phyloP scores from a whole-genome alignment of 53 echinoderm and acorn worm genomes.

The Stichopus horrens region DNA sequence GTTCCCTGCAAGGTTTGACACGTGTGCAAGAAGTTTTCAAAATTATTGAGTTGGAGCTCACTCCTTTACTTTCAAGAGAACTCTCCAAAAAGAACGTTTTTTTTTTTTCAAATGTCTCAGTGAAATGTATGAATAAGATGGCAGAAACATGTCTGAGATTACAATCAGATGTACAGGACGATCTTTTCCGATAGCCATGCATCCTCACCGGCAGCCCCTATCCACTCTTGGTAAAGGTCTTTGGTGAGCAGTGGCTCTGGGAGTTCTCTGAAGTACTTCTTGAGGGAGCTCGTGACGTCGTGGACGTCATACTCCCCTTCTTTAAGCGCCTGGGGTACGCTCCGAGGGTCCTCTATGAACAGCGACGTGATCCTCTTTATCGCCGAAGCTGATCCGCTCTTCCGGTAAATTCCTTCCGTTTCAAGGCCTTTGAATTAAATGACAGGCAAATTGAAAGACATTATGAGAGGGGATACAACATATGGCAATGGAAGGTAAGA shows the following conservation, averaged over 20 bases:
- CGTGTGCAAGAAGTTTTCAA: too few species aligned
- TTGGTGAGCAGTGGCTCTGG: slow-evolving; percentile 88
- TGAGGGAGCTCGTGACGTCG: slow-evolving; percentile 88
- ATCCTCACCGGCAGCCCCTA: slow-evolving; percentile 73
- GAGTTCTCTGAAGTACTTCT: slow-evolving; percentile 92
- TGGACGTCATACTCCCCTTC: slow-evolving; percentile 64
- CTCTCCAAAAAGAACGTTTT: not conserved
- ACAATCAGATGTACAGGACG: too few species aligned
- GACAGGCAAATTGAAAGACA: not conserved
- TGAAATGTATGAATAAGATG: too few species aligned
- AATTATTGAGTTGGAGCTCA: not conserved
- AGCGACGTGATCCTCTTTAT: slow-evolving; percentile 54
- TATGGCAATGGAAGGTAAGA: too few species aligned
- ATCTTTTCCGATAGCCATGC: not conserved
- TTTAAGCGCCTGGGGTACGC: slow-evolving; percentile 53
- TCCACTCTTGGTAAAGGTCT: slow-evolving; percentile 76
- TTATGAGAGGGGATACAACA: too few species aligned
- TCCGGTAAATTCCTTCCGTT: slow-evolving; percentile 83
- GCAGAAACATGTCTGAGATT: too few species aligned
- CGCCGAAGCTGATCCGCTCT: slow-evolving; percentile 68
- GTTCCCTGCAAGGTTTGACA: too few species aligned
- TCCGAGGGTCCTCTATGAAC: slow-evolving; percentile 64
- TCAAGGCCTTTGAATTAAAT: slow-evolving; percentile 53
- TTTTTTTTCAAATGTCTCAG: too few species aligned
- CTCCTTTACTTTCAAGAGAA: not conserved